Conservation (phyloP, 37 sponge, comb jelly and placozoan genomes). For the Aphrocallistes beatrix region DNA sequence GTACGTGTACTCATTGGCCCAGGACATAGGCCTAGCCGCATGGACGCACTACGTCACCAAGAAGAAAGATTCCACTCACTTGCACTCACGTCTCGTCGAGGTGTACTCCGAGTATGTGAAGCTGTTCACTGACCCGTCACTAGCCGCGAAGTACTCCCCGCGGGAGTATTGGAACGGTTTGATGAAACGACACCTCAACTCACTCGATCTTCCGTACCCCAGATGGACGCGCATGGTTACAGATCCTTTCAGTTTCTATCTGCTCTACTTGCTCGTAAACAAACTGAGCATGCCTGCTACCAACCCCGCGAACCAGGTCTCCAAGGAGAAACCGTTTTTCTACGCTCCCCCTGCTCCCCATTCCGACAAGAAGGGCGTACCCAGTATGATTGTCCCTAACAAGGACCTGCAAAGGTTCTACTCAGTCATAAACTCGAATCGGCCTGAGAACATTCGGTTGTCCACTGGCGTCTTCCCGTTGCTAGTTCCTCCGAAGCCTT, state of each 20-base stretch:
- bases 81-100: background rate
- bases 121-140: background rate
- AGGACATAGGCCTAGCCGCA: background rate
- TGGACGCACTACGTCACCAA: background rate
- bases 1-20: background rate
- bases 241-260: background rate
- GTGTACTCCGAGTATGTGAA: background rate
- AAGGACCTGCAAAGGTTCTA: background rate
- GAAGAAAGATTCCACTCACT: background rate
- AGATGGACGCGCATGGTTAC: background rate
- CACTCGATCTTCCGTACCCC: background rate
- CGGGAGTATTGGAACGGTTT: background rate
- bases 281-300: background rate
- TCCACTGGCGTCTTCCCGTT: slow-evolving; percentile 36
- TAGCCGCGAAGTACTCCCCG: background rate
- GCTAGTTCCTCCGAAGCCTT: slow-evolving; percentile 74
- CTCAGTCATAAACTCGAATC: background rate
- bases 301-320: background rate
- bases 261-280: background rate
- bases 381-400: background rate
- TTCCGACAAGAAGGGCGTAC: background rate
- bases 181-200: background rate
- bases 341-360: too few species aligned
- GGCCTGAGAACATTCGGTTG: background rate
- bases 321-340: background rate